Percentiles rank a stretch among this genome's conserved stretches.
Conservation (phyloP, 37 sponge, comb jelly and placozoan genomes). For the Cladorhizidae sp. region DNA sequence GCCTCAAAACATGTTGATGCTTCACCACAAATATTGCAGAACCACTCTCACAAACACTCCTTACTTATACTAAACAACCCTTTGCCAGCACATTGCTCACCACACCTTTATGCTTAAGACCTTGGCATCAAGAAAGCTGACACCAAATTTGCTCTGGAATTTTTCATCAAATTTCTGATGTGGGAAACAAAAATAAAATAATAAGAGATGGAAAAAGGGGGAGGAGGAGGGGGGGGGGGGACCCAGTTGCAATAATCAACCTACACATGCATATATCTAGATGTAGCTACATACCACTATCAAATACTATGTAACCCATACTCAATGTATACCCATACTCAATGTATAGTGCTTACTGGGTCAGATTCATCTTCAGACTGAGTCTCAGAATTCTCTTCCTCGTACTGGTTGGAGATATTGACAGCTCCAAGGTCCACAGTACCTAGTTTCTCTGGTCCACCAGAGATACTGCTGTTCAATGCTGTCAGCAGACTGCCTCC, state of each 20-base stretch:
- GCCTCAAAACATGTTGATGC: too few species aligned
- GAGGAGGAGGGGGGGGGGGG: too few species aligned
- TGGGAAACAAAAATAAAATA: neutral
- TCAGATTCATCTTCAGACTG: constrained; percentile 22
- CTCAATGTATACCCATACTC: too few species aligned
- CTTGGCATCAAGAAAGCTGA: constrained; percentile 21
- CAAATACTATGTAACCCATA: too few species aligned
- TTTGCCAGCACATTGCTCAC: too few species aligned
- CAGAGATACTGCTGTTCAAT: neutral
- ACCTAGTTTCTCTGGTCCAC: neutral
- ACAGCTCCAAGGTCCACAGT: constrained; percentile 13
- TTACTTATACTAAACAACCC: too few species aligned
- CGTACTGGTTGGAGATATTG: constrained; percentile 69
- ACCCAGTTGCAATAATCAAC: too few species aligned
- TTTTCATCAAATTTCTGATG: neutral
- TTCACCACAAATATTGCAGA: too few species aligned
- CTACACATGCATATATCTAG: too few species aligned
- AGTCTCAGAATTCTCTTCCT: constrained; percentile 49
- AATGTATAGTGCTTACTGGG: constrained; percentile 20
- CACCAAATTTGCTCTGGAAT: constrained; percentile 38
- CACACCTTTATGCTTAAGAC: constrained; percentile 44
- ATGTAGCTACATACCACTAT: too few species aligned
- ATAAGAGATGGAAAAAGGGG: too few species aligned
- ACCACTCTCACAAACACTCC: too few species aligned
- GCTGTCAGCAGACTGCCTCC: constrained; percentile 1